Conservation (phyloP, 2,113 vertebrate genomes). For the Pituophis catenifer region DNA sequence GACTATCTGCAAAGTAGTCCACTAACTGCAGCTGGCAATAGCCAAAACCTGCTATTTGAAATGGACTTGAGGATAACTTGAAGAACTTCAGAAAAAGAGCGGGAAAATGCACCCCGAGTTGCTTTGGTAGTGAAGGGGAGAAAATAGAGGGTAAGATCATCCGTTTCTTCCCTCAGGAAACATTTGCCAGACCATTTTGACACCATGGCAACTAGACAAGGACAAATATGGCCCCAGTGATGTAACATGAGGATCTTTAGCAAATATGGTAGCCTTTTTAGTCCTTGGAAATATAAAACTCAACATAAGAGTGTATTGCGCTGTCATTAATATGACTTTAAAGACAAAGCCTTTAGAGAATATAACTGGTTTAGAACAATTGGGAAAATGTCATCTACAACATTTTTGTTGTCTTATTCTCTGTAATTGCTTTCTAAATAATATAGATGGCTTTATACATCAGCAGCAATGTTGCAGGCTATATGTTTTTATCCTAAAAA, state of each 20-base stretch:
- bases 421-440: slow-evolving; percentile 62
- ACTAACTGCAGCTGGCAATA: neutral
- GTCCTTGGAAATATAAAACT: neutral
- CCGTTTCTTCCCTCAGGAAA: neutral
- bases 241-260: neutral
- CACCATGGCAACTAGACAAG: neutral
- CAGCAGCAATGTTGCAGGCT: slow-evolving; percentile 52
- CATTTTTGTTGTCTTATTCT: slow-evolving; percentile 25
- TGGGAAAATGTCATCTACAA: slow-evolving; percentile 22
- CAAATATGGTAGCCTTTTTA: neutral
- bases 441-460: slow-evolving; percentile 46
- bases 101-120: neutral
- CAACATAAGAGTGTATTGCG: neutral
- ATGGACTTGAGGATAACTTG: neutral
- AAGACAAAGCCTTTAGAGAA: slow-evolving; percentile 56
- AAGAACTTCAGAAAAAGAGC: neutral
- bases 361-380: slow-evolving; percentile 65
- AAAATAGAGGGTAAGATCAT: neutral
- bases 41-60: neutral
- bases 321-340: neutral
- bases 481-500: slow-evolving; percentile 54
- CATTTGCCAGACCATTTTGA: neutral
- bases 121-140: neutral
- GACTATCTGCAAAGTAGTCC: neutral
- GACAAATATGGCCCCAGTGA: neutral